Conservation (phyloP, 2,113 vertebrate genomes). For the Callospermophilus lateralis region DNA sequence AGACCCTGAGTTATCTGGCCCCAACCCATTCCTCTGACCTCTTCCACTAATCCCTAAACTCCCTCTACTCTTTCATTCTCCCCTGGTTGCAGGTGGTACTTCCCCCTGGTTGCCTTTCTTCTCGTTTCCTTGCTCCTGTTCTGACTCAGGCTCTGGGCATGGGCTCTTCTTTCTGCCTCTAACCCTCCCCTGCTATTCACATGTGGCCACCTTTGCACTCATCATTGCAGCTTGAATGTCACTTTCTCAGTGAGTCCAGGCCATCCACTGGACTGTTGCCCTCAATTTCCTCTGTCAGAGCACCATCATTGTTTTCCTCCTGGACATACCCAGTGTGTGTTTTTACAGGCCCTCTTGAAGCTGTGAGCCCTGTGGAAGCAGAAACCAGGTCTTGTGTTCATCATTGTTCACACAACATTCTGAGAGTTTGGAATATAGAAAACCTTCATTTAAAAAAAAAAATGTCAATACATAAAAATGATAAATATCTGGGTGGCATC, state of each 20-base stretch:
- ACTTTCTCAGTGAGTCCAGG: background rate
- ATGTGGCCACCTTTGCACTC: background rate
- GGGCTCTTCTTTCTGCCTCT: background rate
- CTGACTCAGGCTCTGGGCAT: background rate
- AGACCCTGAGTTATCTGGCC: no score
- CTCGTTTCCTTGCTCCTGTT: background rate
- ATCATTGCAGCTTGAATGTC: background rate
- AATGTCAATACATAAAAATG: background rate
- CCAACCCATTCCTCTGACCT: background rate
- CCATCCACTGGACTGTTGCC: background rate
- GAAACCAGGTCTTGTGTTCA: background rate
- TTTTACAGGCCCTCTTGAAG: background rate
- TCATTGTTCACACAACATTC: background rate
- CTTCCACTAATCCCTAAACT: rapidly evolving
- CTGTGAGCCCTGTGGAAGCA: background rate
- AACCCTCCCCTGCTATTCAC: background rate
- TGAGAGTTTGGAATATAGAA: background rate
- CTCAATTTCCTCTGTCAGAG: background rate
- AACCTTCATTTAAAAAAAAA: background rate
- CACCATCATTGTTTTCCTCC: background rate
- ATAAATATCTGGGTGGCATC: background rate
- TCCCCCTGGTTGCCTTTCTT: background rate
- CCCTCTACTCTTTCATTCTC: background rate
- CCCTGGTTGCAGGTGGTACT: rapidly evolving
- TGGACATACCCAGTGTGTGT: rapidly evolving